Conservation (phyloP, 2,113 vertebrate species). For the Tyto alba region DNA sequence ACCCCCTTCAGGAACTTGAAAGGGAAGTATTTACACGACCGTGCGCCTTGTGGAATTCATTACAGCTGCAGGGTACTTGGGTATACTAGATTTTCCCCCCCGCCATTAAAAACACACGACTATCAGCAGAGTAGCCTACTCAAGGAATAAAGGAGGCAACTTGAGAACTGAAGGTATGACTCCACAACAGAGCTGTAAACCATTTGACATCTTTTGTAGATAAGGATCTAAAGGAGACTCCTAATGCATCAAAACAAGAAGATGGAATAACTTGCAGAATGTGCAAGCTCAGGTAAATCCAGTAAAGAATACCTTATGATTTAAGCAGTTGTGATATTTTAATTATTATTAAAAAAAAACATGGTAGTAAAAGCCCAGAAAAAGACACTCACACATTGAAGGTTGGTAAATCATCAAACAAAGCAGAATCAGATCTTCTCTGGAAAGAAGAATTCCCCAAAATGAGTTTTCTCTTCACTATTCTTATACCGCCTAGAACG, state of each 20-base stretch:
- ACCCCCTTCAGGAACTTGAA: not conserved
- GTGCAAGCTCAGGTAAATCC: not conserved
- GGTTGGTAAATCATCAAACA: not conserved
- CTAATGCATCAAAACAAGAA: not conserved
- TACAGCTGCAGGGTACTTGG: not conserved
- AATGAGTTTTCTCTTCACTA: not conserved
- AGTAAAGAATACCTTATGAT: not conserved
- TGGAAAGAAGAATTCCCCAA: not conserved
- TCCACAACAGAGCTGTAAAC: not conserved
- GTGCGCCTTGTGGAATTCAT: not conserved
- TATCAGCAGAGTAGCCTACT: not conserved
- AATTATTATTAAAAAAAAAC: not conserved
- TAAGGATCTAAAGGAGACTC: not conserved
- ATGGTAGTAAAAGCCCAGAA: not conserved
- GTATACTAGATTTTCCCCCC: no score
- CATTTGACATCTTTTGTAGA: not conserved
- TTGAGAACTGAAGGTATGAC: not conserved
- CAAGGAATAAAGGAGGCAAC: not conserved
- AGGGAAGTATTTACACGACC: not conserved
- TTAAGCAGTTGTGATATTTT: not conserved
- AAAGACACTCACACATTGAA: not conserved
- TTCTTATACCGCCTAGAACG: not conserved
- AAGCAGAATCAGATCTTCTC: not conserved
- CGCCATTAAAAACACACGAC: not conserved
- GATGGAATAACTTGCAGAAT: not conserved